Evolutionary conservation across 2,113 vertebrate genomes (phyloP).

Genomic region (Heliornis fulica): DNA sequence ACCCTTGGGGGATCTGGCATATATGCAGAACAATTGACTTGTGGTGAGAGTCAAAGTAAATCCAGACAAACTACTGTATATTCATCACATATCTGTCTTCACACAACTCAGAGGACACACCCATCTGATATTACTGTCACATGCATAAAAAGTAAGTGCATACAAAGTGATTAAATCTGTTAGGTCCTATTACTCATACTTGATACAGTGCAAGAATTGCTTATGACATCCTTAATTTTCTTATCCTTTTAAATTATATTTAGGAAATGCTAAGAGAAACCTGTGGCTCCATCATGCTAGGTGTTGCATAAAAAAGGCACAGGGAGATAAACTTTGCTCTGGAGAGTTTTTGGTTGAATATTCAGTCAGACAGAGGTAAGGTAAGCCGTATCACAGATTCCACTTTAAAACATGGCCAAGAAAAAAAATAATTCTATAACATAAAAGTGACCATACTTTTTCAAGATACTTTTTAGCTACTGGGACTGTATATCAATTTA

Average conservation of each 20-base stretch:
- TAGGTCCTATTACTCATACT: background rate
- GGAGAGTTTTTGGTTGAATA: background rate
- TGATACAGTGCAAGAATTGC: background rate
- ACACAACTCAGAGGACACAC: background rate
- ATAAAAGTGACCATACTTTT: background rate
- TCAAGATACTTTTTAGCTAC: background rate
- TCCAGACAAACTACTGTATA: background rate
- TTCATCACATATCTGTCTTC: background rate
- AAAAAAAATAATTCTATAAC: background rate
- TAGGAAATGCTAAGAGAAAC: background rate
- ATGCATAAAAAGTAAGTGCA: background rate
- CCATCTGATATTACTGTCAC: background rate
- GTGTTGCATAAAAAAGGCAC: background rate
- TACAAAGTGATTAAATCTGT: background rate
- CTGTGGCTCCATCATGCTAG: background rate
- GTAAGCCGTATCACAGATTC: background rate
- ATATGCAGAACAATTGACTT: background rate
- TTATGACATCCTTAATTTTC: background rate
- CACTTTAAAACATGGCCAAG: background rate
- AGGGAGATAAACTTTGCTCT: background rate
- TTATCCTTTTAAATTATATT: background rate
- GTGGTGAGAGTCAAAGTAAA: background rate
- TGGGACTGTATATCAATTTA: background rate
- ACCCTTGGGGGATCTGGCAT: background rate
- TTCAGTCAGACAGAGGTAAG: background rate